phyloP scores from a whole-genome alignment of 2,888 invertebrate species.

The Euphydryas editha region DNA sequence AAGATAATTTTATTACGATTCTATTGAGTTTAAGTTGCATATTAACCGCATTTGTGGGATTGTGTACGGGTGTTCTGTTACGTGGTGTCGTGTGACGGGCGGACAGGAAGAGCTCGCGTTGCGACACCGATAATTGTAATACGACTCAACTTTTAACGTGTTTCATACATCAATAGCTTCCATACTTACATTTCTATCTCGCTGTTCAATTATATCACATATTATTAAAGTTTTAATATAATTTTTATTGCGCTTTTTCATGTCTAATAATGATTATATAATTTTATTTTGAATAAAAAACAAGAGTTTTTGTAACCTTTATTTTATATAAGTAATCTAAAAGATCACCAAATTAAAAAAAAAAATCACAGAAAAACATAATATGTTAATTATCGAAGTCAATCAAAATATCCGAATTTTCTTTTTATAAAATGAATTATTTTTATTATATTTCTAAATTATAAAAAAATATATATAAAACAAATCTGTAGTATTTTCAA shows the following conservation, averaged over 20 bases:
- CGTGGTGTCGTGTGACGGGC: conserved; percentile 44
- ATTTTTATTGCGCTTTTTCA: background rate
- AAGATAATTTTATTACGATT: conserved; percentile 30
- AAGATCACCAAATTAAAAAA: too few species aligned
- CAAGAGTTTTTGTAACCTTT: background rate
- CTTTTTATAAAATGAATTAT: too few species aligned
- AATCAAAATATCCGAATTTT: too few species aligned
- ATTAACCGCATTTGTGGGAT: conserved; percentile 52
- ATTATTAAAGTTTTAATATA: too few species aligned
- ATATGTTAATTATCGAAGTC: too few species aligned
- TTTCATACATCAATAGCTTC: conserved; percentile 41
- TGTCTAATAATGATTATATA: background rate
- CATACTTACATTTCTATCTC: conserved; percentile 25
- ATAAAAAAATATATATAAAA: too few species aligned
- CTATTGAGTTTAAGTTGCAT: conserved; percentile 34
- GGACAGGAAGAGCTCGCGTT: conserved; percentile 51
- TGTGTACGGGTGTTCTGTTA: conserved; percentile 48
- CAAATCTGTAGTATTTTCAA: too few species aligned
- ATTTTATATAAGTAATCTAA: too few species aligned
- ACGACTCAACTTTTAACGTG: conserved; percentile 42
- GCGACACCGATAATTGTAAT: conserved; percentile 48
- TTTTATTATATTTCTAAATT: too few species aligned
- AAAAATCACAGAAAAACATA: too few species aligned
- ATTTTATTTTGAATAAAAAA: background rate
- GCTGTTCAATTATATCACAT: background rate